These are phyloP conservation scores for Spinibarbus caldwelli DNA, from an alignment of 2,797 vertebrate genomes.

Conservation along the genomic window DNA sequence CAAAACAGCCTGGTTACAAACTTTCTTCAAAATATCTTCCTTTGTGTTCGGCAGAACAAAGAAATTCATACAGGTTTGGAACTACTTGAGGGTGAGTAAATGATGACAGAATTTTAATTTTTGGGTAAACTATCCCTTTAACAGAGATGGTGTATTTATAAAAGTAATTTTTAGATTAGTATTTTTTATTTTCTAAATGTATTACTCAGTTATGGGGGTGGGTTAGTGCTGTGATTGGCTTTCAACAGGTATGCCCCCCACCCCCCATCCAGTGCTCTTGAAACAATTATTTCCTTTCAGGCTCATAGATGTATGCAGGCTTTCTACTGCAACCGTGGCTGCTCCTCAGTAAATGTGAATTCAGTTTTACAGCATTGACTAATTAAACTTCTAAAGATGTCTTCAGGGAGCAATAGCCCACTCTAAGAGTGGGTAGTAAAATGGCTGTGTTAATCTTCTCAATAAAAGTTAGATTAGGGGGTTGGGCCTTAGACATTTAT, in stretches of 20 bases:
- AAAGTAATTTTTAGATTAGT: neutral
- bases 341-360: constrained; percentile 47
- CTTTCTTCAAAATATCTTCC: no score
- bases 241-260: no score
- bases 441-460: constrained; percentile 57
- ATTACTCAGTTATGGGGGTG: neutral
- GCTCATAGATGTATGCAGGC: constrained; percentile 11
- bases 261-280: no score
- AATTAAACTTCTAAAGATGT: constrained; percentile 61
- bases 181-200: neutral
- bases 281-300: constrained; percentile 34
- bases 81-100: no score
- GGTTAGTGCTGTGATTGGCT: neutral
- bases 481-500: constrained; percentile 30
- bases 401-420: constrained; percentile 56
- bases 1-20: no score
- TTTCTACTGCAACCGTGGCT: constrained; percentile 34
- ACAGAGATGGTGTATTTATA: no score
- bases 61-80: no score
- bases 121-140: no score
- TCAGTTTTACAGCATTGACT: constrained; percentile 53
- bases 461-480: constrained; percentile 62
- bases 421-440: constrained; percentile 47
- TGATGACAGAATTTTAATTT: no score
- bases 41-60: no score